phyloP scores from a whole-genome alignment of 2,797 vertebrate species.

The Microchirus variegatus region DNA sequence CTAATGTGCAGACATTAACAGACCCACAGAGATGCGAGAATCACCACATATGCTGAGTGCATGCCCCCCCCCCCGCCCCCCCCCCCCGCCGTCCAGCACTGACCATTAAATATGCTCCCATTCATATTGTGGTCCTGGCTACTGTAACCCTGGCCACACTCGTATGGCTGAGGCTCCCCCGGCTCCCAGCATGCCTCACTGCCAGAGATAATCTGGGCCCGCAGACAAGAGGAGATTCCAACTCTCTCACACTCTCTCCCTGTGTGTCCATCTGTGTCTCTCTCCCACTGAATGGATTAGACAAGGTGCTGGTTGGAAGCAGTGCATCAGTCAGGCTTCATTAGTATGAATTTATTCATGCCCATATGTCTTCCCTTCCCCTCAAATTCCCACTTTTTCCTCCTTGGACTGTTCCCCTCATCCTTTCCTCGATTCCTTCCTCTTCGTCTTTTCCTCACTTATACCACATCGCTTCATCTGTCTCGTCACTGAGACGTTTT shows the following conservation, averaged over 20 bases:
- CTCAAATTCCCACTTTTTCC: conserved; percentile 25
- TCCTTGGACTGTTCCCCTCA: conserved; percentile 9
- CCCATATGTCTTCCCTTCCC: conserved; percentile 72
- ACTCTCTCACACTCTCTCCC: conserved; percentile 53
- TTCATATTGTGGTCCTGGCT: conserved; percentile 52
- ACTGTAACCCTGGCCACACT: conserved; percentile 49
- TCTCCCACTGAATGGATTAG: conserved; percentile 68
- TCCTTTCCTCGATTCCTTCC: conserved; percentile 21
- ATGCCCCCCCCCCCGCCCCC: too few relatives aligned
- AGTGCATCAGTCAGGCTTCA: conserved; percentile 79
- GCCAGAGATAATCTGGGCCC: conserved; percentile 79
- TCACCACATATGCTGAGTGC: conserved; percentile 35
- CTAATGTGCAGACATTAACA: conserved; percentile 18
- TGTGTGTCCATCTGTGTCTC: conserved; percentile 44
- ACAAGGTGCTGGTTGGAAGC: conserved; percentile 79
- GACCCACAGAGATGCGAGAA: conserved; percentile 11
- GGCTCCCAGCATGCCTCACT: conserved; percentile 55
- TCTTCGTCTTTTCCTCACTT: conserved; percentile 16
- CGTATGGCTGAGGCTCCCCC: conserved; percentile 36
- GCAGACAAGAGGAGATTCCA: conserved; percentile 80
- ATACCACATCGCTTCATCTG: conserved; percentile 39
- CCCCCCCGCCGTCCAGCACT: conserved; percentile 25
- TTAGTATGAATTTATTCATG: conserved; percentile 85
- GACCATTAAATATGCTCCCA: conserved; percentile 38
- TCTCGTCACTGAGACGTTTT: too few relatives aligned